Evolutionary conservation across 2,888 invertebrate genomes (phyloP), one percentile per base, ranked within the genome.

Genomic region (Lithophane semibrunnea): DNA sequence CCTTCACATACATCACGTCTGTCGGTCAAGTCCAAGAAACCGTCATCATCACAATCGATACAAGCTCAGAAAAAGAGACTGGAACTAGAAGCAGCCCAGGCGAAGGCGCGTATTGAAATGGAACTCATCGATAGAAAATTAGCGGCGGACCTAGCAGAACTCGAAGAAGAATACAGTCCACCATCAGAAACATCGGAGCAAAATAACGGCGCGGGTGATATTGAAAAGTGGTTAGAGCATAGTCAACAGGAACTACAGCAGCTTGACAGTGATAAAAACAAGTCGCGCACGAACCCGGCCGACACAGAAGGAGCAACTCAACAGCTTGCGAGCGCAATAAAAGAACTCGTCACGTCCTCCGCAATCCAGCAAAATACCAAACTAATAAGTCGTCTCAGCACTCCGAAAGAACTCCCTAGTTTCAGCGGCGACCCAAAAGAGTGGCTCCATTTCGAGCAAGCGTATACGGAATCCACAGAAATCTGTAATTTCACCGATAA

Each of bases 401-500:
- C 58, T 24, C 24, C 24, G 24, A 58, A 58, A 58, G 58, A 58
- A 16, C 58, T 58, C 3, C 58, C 58, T 58, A 24, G 24, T 58
- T 58, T 58, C 58, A 24, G 58, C 18, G 74, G 74, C 1, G 77
- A 74, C 58, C 68, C 68, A 12, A 65, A 63, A n/a, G 80, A 76
- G 49, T 80, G 76, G 80, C 70, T 73, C 37, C 65, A 49, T 21
- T 80, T 76, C 44, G 73, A 77, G 24, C 49, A 69, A 24, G 76
- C 73, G 2, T 80, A 65, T 52, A 61, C 63, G 21, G 73, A 80
- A 56, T 80, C 71, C n/a, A 56, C 56, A n/a, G 56, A 56, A 56
- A 56, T 56, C n/a, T n/a, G 56, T 56, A 10, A 56, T 56, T 56
- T 56, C 56, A 56, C 56, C 12, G n/a, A 24, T 58, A 24, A 58